These are phyloP conservation scores for Allobates femoralis DNA, from an alignment of 2,797 vertebrate genomes.

Conservation along the genomic window DNA sequence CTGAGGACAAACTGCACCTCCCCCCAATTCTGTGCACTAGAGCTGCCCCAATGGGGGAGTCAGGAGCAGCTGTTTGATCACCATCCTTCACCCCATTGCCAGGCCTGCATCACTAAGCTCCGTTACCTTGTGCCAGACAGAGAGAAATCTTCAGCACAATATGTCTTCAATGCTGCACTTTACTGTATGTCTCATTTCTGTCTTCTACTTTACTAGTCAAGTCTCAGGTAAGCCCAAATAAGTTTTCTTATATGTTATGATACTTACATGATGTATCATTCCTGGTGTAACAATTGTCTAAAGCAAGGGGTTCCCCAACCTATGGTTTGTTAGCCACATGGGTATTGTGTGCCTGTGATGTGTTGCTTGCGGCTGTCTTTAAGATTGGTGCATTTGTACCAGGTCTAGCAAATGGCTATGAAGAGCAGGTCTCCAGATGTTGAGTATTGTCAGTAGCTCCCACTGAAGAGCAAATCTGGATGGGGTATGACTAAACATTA, in stretches of 20 bases:
- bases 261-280: neutral
- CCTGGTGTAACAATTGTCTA: neutral
- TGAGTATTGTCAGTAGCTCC: too few species aligned
- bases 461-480: too few species aligned
- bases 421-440: too few species aligned
- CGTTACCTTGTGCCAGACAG: neutral
- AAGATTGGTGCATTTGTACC: too few species aligned
- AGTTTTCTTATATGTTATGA: neutral
- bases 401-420: too few species aligned
- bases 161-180: conserved; percentile 27
- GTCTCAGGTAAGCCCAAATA: conserved; percentile 50
- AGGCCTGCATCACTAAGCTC: neutral
- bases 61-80: conserved; percentile 39
- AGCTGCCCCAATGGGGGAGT: conserved; percentile 27
- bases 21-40: neutral
- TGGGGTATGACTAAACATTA: too few species aligned
- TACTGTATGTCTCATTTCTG: neutral
- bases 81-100: neutral
- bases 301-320: too few species aligned
- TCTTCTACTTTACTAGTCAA: neutral
- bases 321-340: too few species aligned
- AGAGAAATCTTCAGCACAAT: neutral
- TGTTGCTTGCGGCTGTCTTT: too few species aligned
- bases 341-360: too few species aligned
- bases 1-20: conserved; percentile 1